Percentiles rank a stretch among this genome's conserved stretches.
phyloP scores from a whole-genome alignment of 2,113 vertebrate genomes.

The Fukomys damarensis region DNA sequence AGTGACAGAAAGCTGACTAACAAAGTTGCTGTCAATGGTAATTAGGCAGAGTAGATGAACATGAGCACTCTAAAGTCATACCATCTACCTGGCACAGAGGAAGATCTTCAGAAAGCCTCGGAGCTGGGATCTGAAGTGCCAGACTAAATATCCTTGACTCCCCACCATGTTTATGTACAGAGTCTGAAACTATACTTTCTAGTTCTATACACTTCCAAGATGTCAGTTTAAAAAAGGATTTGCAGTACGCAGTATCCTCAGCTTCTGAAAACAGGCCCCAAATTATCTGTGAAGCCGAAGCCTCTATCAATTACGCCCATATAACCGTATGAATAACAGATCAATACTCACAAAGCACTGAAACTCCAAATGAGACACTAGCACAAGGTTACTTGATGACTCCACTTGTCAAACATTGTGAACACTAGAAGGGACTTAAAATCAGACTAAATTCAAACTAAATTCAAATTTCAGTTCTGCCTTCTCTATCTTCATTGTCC shows the following conservation, averaged over 20 bases:
- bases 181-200: neutral
- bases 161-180: neutral
- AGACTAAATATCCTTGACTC: neutral
- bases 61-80: neutral
- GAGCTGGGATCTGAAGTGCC: neutral
- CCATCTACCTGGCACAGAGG: neutral
- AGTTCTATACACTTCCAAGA: neutral
- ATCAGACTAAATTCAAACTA: neutral
- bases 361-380: constrained; percentile 30
- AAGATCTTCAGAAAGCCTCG: neutral
- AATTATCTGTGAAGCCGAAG: neutral
- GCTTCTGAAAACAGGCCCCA: neutral
- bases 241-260: neutral
- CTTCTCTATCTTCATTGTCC: neutral
- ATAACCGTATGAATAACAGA: neutral
- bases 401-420: neutral
- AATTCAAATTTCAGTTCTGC: neutral
- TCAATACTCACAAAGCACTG: neutral
- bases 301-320: neutral
- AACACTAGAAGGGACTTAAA: neutral
- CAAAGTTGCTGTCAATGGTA: neutral
- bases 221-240: neutral
- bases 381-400: neutral
- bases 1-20: neutral
- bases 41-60: neutral